These are phyloP conservation scores for Phasianus colchicus DNA, from an alignment of 2,113 vertebrate genomes.

Conservation along the genomic window DNA sequence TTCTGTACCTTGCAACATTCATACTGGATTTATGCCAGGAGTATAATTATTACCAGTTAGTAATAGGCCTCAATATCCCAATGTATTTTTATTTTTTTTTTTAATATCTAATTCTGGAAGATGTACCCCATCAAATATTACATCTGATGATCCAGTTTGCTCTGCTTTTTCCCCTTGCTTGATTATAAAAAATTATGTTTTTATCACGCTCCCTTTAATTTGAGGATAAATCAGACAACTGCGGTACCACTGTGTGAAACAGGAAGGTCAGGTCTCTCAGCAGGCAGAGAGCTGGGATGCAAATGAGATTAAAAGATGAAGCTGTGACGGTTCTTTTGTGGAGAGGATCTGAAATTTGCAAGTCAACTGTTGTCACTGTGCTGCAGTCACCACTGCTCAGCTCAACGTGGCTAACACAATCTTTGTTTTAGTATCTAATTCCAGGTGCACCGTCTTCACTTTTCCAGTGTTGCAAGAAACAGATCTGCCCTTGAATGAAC, in stretches of 20 bases:
- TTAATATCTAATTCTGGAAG: not conserved
- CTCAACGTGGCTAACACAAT: not conserved
- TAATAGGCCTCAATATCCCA: not conserved
- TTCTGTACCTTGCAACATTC: not conserved
- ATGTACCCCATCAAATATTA: not conserved
- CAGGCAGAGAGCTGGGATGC: not conserved
- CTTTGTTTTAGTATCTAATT: not conserved
- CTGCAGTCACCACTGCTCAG: not conserved
- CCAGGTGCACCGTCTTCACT: not conserved
- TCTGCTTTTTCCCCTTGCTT: not conserved
- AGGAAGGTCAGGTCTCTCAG: not conserved
- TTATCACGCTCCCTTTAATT: not conserved
- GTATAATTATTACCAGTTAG: not conserved
- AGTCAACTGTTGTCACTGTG: not conserved
- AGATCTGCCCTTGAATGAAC: not conserved
- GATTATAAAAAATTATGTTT: not conserved
- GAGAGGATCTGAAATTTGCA: not conserved
- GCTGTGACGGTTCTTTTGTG: not conserved
- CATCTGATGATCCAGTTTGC: not conserved
- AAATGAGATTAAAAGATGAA: not conserved
- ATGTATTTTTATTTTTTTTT: not conserved
- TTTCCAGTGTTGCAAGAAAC: not conserved
- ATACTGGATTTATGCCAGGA: not conserved
- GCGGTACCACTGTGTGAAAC: not conserved
- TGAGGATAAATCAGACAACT: not conserved